phyloP scores from a whole-genome alignment of 2,113 vertebrate species.

The Pungitius pungitius region DNA sequence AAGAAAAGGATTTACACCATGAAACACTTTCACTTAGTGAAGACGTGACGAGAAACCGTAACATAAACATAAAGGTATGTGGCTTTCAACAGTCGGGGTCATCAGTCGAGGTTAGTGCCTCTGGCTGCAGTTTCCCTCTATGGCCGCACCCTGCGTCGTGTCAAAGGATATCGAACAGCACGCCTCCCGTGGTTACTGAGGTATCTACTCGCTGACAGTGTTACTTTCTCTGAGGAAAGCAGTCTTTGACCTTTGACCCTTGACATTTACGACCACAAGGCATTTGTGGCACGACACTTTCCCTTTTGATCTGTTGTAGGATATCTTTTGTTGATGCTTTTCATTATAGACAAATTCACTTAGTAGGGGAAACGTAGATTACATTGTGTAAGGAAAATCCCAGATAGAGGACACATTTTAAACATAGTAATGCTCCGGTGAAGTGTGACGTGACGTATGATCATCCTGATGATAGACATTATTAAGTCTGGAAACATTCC shows the following conservation, averaged over 20 bases:
- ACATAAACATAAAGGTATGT: slow-evolving; percentile 19
- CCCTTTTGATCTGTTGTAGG: not conserved
- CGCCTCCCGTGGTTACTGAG: slow-evolving; percentile 49
- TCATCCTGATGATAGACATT: slow-evolving; percentile 28
- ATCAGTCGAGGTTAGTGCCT: slow-evolving; percentile 17
- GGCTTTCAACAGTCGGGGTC: slow-evolving; percentile 16
- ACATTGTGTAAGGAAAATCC: not conserved
- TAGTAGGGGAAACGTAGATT: not conserved
- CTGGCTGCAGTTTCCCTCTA: slow-evolving; percentile 28
- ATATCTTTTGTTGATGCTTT: not conserved
- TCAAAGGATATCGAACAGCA: slow-evolving; percentile 7
- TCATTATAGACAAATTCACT: not conserved
- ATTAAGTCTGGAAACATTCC: slow-evolving; percentile 48
- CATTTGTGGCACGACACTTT: not conserved
- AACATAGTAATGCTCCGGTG: not conserved
- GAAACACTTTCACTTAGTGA: slow-evolving; percentile 21
- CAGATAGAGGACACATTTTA: not conserved
- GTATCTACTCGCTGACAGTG: slow-evolving; percentile 39
- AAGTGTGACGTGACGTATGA: not conserved
- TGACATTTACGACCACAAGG: not conserved
- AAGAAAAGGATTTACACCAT: slow-evolving; percentile 11
- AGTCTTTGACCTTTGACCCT: not conserved
- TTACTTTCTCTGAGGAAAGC: not conserved
- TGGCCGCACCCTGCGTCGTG: slow-evolving; percentile 3
- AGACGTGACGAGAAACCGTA: slow-evolving; percentile 16